Percentiles rank a stretch among this genome's conserved stretches.
These are phyloP conservation scores for Catostylus mosaicus DNA, from an alignment of 30 jellyfish, hydroid and myxozoan species.

Conservation along the genomic window DNA sequence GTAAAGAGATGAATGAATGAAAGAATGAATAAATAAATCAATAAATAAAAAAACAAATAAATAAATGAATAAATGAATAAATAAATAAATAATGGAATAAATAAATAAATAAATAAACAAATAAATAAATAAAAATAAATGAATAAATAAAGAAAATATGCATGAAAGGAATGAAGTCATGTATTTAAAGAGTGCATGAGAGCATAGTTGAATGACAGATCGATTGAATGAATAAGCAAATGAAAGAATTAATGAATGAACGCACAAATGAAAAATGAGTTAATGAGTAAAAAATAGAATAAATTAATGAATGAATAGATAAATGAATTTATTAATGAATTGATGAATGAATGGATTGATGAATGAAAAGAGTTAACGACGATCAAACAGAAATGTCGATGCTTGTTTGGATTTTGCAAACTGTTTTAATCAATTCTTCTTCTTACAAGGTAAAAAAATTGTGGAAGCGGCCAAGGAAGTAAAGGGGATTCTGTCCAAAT, in stretches of 20 bases:
- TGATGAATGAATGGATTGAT: not conserved
- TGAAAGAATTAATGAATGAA: too few relatives aligned
- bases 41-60: too few relatives aligned
- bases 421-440: too few relatives aligned
- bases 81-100: not conserved
- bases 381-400: too few relatives aligned
- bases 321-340: not conserved
- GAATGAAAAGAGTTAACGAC: not conserved
- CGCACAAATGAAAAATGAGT: not conserved
- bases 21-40: not conserved
- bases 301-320: not conserved
- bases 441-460: slow-evolving; percentile 53
- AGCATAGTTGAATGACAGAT: not conserved
- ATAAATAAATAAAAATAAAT: too few relatives aligned
- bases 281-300: not conserved
- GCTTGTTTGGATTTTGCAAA: too few relatives aligned
- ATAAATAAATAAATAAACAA: not conserved
- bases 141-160: too few relatives aligned
- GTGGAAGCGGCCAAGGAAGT: slow-evolving; percentile 80
- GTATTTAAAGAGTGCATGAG: too few relatives aligned
- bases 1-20: not conserved
- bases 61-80: not conserved
- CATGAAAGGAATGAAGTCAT: too few relatives aligned
- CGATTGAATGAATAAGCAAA: not conserved
- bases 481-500: slow-evolving; percentile 66